These are phyloP conservation scores for Xyrauchen texanus DNA, from an alignment of 2,113 vertebrate species.

Conservation along the genomic window DNA sequence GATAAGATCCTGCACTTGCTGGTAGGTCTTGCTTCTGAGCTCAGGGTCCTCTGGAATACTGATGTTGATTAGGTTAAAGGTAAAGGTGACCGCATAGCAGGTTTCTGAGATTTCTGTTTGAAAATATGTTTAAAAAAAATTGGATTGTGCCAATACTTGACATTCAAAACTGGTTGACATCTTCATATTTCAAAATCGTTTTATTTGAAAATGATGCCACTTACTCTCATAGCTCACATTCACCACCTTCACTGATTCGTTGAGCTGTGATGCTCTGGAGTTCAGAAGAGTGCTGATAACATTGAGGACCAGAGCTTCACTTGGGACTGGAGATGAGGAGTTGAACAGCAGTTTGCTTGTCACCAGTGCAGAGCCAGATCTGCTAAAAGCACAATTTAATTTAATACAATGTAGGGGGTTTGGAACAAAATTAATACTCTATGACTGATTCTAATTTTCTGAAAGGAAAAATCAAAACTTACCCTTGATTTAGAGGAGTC, in stretches of 20 bases:
- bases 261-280: background rate
- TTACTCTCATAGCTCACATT: background rate
- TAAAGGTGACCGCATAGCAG: background rate
- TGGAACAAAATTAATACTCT: background rate
- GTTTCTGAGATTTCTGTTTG: constrained; percentile 1
- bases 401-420: constrained; percentile 5
- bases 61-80: background rate
- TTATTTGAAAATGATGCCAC: background rate
- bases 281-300: background rate
- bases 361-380: background rate
- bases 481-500: no score
- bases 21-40: background rate
- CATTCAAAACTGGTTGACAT: no score
- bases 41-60: background rate
- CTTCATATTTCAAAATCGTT: background rate
- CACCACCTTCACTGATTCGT: background rate
- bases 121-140: background rate
- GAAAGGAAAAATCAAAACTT: background rate
- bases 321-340: constrained; percentile 32
- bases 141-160: no score
- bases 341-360: constrained; percentile 10
- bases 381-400: background rate
- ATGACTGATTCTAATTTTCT: background rate
- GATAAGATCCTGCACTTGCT: background rate
- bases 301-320: constrained; percentile 22